These are phyloP conservation scores for Microcebus griseorufus DNA, from an alignment of 2,113 vertebrate species.

Conservation along the genomic window DNA sequence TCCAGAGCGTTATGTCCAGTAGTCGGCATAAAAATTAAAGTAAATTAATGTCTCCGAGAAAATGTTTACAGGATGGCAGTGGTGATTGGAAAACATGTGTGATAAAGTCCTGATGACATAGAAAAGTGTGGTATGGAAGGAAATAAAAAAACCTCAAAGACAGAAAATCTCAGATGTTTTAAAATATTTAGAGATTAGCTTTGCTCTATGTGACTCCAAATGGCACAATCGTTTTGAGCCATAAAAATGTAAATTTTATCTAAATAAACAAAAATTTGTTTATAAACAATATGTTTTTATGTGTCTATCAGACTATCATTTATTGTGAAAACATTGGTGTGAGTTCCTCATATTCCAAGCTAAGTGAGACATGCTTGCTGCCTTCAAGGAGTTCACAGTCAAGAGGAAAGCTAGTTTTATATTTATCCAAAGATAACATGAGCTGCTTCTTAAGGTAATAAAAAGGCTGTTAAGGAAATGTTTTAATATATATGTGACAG, in stretches of 20 bases:
- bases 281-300: neutral
- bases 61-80: neutral
- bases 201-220: neutral
- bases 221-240: neutral
- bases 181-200: neutral
- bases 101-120: neutral
- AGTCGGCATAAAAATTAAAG: neutral
- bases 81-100: neutral
- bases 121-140: neutral
- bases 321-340: neutral
- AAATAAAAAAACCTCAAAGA: neutral
- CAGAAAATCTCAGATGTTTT: neutral
- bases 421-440: neutral
- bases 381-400: neutral
- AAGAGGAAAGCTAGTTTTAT: neutral
- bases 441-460: neutral
- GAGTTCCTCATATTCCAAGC: neutral
- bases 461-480: neutral
- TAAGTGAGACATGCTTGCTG: neutral
- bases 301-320: neutral
- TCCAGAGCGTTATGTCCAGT: neutral
- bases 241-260: neutral
- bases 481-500: neutral
- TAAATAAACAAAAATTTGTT: neutral
- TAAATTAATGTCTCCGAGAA: neutral